phyloP scores from a whole-genome alignment of 2,797 vertebrate species.

The Microctenopoma stevenorrisi region DNA sequence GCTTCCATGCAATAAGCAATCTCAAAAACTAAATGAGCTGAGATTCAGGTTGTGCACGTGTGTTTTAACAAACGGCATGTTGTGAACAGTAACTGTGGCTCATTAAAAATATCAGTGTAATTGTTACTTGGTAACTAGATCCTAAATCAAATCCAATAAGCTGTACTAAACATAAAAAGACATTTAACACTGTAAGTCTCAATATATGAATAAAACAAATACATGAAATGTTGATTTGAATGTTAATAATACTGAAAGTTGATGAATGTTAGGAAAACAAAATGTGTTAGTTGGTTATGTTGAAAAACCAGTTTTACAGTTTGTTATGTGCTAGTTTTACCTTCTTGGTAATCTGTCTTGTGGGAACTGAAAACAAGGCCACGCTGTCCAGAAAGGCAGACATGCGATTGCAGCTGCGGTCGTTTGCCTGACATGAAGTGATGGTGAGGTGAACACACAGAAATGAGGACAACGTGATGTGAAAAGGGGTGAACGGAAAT shows the following conservation, averaged over 20 bases:
- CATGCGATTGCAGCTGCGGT: constrained; percentile 89
- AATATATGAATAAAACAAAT: neutral
- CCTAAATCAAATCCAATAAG: neutral
- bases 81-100: constrained; percentile 5
- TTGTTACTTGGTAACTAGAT: neutral
- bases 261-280: constrained; percentile 38
- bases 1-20: neutral
- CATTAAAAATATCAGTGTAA: neutral
- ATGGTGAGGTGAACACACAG: constrained; percentile 75
- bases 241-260: constrained; percentile 44
- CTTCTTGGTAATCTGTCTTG: constrained; percentile 89
- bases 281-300: constrained; percentile 38
- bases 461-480: constrained; percentile 74
- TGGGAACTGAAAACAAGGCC: constrained; percentile 84
- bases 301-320: constrained; percentile 40
- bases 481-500: constrained; percentile 66
- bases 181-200: neutral
- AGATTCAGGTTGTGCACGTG: constrained; percentile 9
- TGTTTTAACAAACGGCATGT: neutral
- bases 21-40: neutral
- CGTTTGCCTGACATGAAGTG: constrained; percentile 85
- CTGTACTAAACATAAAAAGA: neutral
- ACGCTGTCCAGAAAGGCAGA: constrained; percentile 91
- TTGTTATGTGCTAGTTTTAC: constrained; percentile 81
- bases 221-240: constrained; percentile 12